Evolutionary conservation across 2,113 vertebrate species (phyloP).

Genomic region (Buteo buteo): DNA sequence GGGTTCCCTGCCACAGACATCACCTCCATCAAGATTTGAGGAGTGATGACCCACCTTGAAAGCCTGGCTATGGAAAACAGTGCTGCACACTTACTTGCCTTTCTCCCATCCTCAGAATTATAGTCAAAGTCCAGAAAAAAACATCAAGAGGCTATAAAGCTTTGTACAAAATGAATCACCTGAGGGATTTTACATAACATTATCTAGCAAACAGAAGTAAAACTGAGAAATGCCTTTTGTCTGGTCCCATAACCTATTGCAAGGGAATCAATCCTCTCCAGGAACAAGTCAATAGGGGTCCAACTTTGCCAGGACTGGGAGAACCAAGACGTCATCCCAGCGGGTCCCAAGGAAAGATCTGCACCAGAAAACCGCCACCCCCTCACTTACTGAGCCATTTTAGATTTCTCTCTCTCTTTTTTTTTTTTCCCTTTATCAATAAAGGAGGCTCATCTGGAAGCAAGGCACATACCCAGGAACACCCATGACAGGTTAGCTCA

Average conservation of each 20-base stretch:
- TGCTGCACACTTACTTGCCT: fast-evolving
- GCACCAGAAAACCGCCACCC: not conserved
- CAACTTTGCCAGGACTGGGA: not conserved
- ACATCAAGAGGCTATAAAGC: not conserved
- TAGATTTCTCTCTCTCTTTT: not conserved
- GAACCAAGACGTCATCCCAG: not conserved
- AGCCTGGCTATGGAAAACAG: not conserved
- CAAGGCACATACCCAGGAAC: not conserved
- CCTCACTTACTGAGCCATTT: not conserved
- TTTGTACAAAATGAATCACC: not conserved
- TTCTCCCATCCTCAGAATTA: not conserved
- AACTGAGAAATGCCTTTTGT: not conserved
- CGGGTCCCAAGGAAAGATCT: not conserved
- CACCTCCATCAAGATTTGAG: not conserved
- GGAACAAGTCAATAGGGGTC: not conserved
- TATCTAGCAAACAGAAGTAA: not conserved
- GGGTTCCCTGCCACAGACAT: not conserved
- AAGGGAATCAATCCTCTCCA: not conserved
- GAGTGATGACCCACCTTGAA: not conserved
- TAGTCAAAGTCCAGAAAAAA: not conserved
- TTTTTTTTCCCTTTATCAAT: not conserved
- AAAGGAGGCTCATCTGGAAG: not conserved
- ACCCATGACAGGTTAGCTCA: not conserved
- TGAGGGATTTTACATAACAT: not conserved
- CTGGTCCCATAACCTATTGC: not conserved